Percentiles rank a stretch among this genome's conserved stretches.
phyloP scores from a whole-genome alignment of 1,140 invertebrate species.

The Trichoplusia ni region DNA sequence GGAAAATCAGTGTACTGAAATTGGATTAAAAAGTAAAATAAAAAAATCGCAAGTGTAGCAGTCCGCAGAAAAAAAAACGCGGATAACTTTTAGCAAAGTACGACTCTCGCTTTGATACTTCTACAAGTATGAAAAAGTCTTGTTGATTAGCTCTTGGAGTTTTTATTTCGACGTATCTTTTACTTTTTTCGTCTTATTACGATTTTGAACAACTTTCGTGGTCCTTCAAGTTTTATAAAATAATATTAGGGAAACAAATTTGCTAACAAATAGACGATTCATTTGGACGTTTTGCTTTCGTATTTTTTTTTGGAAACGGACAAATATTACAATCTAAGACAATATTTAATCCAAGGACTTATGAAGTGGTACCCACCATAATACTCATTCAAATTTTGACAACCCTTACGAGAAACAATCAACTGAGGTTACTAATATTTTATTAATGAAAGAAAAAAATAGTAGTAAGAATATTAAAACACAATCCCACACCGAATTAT shows the following conservation, averaged over 20 bases:
- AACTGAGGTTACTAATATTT: too few species aligned
- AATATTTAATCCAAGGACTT: too few species aligned
- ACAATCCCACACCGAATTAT: too few species aligned
- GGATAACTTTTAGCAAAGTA: conserved; percentile 54
- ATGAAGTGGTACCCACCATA: too few species aligned
- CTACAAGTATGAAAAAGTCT: conserved; percentile 61
- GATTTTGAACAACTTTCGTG: conserved; percentile 39
- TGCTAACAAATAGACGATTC: conserved; percentile 27
- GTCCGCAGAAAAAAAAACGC: conserved; percentile 50
- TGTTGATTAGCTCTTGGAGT: conserved; percentile 64
- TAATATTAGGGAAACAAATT: conserved; percentile 33
- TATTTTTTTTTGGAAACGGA: neutral
- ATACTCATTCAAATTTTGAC: too few species aligned
- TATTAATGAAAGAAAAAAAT: too few species aligned
- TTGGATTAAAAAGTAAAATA: conserved; percentile 22
- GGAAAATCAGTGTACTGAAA: conserved; percentile 2
- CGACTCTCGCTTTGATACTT: conserved; percentile 66
- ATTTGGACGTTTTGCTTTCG: conserved; percentile 3
- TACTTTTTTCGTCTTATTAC: conserved; percentile 43
- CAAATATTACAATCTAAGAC: too few species aligned
- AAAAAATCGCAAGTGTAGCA: conserved; percentile 43
- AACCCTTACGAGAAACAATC: too few species aligned
- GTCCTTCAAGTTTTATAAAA: conserved; percentile 35
- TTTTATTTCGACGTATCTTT: conserved; percentile 47
- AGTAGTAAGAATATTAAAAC: too few species aligned